These are phyloP conservation scores for Avahi laniger DNA, from an alignment of 2,797 vertebrate species.

Conservation along the genomic window DNA sequence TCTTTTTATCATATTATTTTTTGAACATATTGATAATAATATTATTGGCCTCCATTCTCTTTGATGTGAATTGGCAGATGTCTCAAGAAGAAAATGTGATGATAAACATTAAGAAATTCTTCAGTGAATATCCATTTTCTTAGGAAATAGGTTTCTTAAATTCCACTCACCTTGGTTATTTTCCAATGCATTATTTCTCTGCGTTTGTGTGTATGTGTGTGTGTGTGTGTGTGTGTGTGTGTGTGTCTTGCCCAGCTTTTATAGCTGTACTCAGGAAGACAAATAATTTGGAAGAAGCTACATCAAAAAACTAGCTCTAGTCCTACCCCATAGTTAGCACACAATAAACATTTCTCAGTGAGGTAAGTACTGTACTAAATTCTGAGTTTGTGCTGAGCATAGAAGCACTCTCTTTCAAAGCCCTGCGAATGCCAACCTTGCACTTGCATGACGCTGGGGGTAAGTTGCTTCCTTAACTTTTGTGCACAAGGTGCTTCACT, in stretches of 20 bases:
- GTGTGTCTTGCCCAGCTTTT: not conserved
- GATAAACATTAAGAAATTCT: not conserved
- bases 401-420: not conserved
- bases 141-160: not conserved
- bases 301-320: not conserved
- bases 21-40: not conserved
- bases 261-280: not conserved
- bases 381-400: not conserved
- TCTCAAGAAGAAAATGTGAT: not conserved
- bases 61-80: not conserved
- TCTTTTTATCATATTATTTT: not conserved
- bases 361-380: not conserved
- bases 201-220: not conserved
- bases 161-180: not conserved
- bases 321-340: not conserved
- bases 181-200: not conserved
- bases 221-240: not conserved
- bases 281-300: not conserved
- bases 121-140: not conserved
- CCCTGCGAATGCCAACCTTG: not conserved
- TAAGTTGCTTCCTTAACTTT: not conserved
- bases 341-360: not conserved
- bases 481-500: not conserved
- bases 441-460: not conserved
- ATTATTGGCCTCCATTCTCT: not conserved